Evolutionary conservation across 2,888 invertebrate genomes (phyloP), one percentile per base, ranked within the genome.

Genomic region (Branchellion lobata): DNA sequence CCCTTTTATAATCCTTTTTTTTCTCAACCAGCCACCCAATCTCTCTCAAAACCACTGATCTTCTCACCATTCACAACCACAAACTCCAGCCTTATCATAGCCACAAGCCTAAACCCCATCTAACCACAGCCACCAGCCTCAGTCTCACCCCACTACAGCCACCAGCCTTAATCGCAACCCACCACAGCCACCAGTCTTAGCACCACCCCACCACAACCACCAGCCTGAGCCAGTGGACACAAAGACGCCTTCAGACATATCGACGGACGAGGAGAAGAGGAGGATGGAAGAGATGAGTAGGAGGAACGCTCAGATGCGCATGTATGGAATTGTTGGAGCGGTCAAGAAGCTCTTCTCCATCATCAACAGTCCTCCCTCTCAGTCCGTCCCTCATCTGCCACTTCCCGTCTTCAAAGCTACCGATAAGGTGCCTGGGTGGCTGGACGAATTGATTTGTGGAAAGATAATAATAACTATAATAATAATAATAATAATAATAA

Each of bases 251-350:
- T 82, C 85, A 84, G 86, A 86, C 79, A 88, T 88, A 36, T 81
- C 85, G 40, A 87, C 87, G 73, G 86, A 86, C 36, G 88, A 88
- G 81, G 88, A 88, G 81, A 82, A 86, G 80, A 87, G 87, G 81
- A 81, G 88, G n/a, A 85, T 88, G 79, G 85, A 86, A 79, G 85
- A 85, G 0, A 83, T 88, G 8, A 83, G 86, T 34, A 87, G 87
- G 83, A 82, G 88, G n/a, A 87, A 88, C 82, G 87, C 86, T 82
- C 84, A 87, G 47, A 86, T 88, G 34, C 84, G 87, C 1, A 86
- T 87, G 1, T 84, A 87, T 36, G 88, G 88, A 51, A 86, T 87
- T 47, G 86, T 86, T 71, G 86, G 87, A 78, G 86, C 87, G 81
- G 86, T 87, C 31, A 86, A 87, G 81, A 75, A 86, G 21, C 84